Evolutionary conservation across 2,888 invertebrate species (phyloP).

Genomic region (Chaetogeoica ovagalla): DNA sequence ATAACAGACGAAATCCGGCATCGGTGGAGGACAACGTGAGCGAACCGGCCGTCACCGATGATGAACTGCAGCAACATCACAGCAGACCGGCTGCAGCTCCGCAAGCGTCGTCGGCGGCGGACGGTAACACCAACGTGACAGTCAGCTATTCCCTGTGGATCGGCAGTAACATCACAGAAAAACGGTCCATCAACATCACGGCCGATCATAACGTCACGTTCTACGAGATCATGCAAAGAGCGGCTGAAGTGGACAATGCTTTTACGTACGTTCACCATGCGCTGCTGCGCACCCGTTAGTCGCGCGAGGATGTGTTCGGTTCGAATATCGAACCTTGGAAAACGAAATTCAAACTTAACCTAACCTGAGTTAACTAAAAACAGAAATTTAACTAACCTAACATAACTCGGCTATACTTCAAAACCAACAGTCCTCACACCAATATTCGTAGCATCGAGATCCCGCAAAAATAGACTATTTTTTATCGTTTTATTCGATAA

Average conservation of each 20-base stretch:
- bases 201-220: slow-evolving; percentile 73
- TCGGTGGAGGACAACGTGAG: slow-evolving; percentile 22
- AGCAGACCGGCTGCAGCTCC: not conserved
- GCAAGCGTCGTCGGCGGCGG: not conserved
- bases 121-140: slow-evolving; percentile 64
- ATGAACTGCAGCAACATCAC: not conserved
- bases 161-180: slow-evolving; percentile 81
- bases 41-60: slow-evolving; percentile 10
- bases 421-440: too few relatives aligned
- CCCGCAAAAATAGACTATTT: too few relatives aligned
- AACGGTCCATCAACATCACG: slow-evolving; percentile 74
- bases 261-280: slow-evolving; percentile 58
- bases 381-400: too few relatives aligned
- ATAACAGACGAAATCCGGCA: not conserved
- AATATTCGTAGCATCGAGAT: too few relatives aligned
- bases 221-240: slow-evolving; percentile 68
- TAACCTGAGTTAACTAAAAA: too few relatives aligned
- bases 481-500: too few relatives aligned
- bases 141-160: slow-evolving; percentile 87
- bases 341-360: too few relatives aligned
- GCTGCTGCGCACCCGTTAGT: too few relatives aligned
- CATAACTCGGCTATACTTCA: too few relatives aligned
- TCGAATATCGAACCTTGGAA: too few relatives aligned
- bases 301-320: too few relatives aligned
- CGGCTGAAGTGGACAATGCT: slow-evolving; percentile 71